Evolutionary conservation across 2,888 invertebrate genomes (phyloP).

Genomic region (Athalia cordata): DNA sequence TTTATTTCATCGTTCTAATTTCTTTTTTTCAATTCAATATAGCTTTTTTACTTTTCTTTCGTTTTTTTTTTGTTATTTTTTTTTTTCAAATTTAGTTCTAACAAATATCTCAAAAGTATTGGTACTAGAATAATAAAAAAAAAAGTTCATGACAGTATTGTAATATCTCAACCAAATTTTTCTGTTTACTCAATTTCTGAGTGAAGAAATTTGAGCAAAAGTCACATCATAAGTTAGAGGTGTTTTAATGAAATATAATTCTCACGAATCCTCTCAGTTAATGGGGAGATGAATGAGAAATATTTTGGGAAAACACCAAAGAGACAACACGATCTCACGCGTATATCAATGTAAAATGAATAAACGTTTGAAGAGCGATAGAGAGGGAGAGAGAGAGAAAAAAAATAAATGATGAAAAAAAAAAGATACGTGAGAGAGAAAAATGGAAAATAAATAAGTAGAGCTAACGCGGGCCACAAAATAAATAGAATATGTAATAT

Average conservation of each 20-base stretch:
- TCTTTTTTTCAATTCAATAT: slow-evolving; percentile 29
- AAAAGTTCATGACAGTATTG: slow-evolving; percentile 54
- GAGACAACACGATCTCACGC: slow-evolving; percentile 58
- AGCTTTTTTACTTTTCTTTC: too few species aligned
- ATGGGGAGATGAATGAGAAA: slow-evolving; percentile 35
- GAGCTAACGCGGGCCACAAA: slow-evolving; percentile 41
- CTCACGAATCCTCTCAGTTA: slow-evolving; percentile 9
- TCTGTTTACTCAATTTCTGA: slow-evolving; percentile 43
- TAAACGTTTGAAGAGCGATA: slow-evolving; percentile 23
- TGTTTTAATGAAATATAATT: slow-evolving; percentile 46
- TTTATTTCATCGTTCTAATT: slow-evolving; percentile 28
- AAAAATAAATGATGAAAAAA: slow-evolving; percentile 11
- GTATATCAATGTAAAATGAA: slow-evolving; percentile 45
- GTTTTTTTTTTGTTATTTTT: not conserved
- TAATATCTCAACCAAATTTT: slow-evolving; percentile 50
- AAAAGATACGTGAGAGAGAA: slow-evolving; percentile 9
- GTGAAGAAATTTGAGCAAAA: not conserved
- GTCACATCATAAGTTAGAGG: slow-evolving; percentile 49
- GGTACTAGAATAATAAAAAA: slow-evolving; percentile 47
- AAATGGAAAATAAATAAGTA: slow-evolving; percentile 1
- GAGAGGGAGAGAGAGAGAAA: slow-evolving; percentile 1
- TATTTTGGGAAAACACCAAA: slow-evolving; percentile 53
- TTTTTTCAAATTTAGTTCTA: slow-evolving; percentile 15
- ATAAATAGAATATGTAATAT: slow-evolving; percentile 5
- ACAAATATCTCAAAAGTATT: slow-evolving; percentile 43